Evolutionary conservation across 2,797 vertebrate genomes (phyloP), one percentile per base, ranked within the genome.

Genomic region (Dallia pectoralis): DNA sequence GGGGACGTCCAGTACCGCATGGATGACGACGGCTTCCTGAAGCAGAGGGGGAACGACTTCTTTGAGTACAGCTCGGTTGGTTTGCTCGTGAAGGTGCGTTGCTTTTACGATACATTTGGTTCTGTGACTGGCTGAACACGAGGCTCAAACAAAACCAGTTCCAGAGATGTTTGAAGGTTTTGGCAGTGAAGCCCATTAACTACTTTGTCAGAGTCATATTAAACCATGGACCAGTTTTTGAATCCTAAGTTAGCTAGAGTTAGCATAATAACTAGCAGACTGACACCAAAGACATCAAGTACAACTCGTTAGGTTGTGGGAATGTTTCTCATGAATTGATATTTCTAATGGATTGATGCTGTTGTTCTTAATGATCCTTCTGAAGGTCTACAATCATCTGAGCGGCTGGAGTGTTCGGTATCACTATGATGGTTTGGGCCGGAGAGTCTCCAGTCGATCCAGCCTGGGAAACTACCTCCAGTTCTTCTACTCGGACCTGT

Each of bases 401-500:
- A 91, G 85, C 0, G 90, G 94, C 18, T 96, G 95, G 95, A 94
- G 88, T 0, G 92, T 96, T 79, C 89, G 91, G 62, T 99, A 99
- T 73, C 96, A 95, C 44, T 99, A 99, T 0, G 98, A 99, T 0
- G 98, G 98, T 56, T 89, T 99, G 3, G 97, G 97, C 40, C 91
- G 98, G 74, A 94, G 97, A 69, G 95, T 99, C 69, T 99, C 98
- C 18, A 97, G 97, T 89, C 94, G 93, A 82, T 96, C 89, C 75
- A 95, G 90, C 89, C 89, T 88, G 0, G 93, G 96, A 30, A 96
- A 99, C 79, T 96, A 99, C 79, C 87, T 99, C 71, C 98, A 99
- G 89, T 99, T 97, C 91, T 99, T 99, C 91, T 99, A 99, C 0
- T 97, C 98, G 0, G 97, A 99, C 78, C 90, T 99, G 77, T 95